phyloP scores from a whole-genome alignment of 2,113 vertebrate genomes.

The Anhinga anhinga region DNA sequence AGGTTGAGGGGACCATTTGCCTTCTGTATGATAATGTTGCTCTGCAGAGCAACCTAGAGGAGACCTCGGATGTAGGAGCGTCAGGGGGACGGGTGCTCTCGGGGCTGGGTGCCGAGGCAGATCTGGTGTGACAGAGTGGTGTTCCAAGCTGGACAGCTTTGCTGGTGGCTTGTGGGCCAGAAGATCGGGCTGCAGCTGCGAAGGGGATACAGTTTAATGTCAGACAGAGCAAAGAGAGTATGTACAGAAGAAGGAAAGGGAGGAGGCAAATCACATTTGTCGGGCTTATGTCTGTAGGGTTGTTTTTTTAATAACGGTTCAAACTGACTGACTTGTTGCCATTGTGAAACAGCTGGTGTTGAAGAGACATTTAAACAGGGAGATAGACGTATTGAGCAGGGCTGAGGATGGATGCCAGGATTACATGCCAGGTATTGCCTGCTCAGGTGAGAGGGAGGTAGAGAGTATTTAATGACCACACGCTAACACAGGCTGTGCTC shows the following conservation, averaged over 20 bases:
- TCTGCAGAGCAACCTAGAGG: background rate
- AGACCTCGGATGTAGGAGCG: background rate
- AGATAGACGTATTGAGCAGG: background rate
- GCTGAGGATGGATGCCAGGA: background rate
- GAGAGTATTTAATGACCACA: background rate
- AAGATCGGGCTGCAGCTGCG: background rate
- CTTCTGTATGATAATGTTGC: accelerated
- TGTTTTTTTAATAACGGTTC: background rate
- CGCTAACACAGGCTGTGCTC: background rate
- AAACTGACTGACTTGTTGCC: background rate
- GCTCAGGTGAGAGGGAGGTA: background rate
- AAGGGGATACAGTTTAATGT: background rate
- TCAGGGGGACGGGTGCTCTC: accelerated
- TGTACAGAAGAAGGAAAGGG: background rate
- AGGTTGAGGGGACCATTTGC: background rate
- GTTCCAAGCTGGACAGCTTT: background rate
- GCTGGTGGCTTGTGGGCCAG: background rate
- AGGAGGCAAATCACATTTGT: background rate
- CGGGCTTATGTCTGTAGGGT: background rate
- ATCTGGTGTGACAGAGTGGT: too few species aligned
- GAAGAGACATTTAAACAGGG: background rate
- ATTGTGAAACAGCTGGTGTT: background rate
- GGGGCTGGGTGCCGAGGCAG: background rate
- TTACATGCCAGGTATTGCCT: background rate
- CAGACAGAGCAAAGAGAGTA: background rate